Base-by-base conservation (phyloP, 2,113 vertebrate species). In the Ptilonorhynchus violaceus region DNA sequence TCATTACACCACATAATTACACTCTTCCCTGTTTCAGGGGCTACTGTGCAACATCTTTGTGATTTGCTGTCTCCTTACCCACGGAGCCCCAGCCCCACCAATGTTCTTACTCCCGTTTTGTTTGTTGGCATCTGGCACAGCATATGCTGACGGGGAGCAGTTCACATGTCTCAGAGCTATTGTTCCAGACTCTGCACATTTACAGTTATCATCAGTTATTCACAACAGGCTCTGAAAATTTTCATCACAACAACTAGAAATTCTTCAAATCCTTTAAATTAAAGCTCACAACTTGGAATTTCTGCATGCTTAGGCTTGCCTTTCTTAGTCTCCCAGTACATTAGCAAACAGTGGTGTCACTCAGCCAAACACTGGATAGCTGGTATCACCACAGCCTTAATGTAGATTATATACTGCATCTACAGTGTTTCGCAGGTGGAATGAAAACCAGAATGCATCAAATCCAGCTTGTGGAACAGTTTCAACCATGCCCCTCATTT, bases 111-210 rank as follows among this genome's bases (percentile, higher is more conserved):
- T 73, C n/a, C 53, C 15, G 23, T 53, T 58, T 56, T 78, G 55
- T 58, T 55, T 59, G 81, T 30, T 72, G 81, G 85, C 92, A 85
- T 87, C 90, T 94, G 90, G 93, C 80, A 84, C 73, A 55, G 81
- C 89, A 85, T 89, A 68, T 80, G 83, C 82, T 81, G 87, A 80
- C 8, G 19, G 4, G 8, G 76, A 77, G 39, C 79, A 73, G 74
- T 18, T 85, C 74, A 21, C 83, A 20, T 42, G 52, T 86, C 88
- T 86, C 94, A 69, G 55, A 93, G 83, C 91, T 91, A 55, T 91
- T 95, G 83, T 72, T 93, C 83, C 68, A 85, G 78, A 31, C 85
- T 66, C 67, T 56, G 85, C 74, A 75, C 85, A 33, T 52, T 85
- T 63, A 78, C 15, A 20, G 67, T 31, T 82, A 81, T 13, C 69